These are phyloP conservation scores for Rhabdomys pumilio DNA, from an alignment of 2,797 vertebrate species.

Conservation along the genomic window DNA sequence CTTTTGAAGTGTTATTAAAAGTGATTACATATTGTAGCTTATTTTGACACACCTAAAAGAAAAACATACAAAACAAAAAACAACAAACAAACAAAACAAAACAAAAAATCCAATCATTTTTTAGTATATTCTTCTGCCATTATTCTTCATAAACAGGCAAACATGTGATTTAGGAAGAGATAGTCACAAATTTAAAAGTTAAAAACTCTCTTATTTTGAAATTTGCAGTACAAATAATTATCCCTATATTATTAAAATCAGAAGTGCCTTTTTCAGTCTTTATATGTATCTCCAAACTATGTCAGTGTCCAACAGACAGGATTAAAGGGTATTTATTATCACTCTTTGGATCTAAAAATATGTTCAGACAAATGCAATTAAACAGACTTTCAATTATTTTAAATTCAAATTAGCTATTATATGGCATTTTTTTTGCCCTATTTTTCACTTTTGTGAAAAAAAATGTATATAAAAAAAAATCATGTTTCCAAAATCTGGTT, in stretches of 20 bases:
- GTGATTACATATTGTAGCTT: background rate
- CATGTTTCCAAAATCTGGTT: background rate
- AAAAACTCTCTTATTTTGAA: slow-evolving; percentile 20
- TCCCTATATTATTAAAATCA: background rate
- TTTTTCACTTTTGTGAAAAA: background rate
- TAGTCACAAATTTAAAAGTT: slow-evolving; percentile 10
- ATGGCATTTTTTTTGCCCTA: slow-evolving; percentile 6
- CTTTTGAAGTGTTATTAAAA: background rate
- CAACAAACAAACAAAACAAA: no score
- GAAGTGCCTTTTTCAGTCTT: background rate
- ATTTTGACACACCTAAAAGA: background rate
- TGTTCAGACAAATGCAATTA: slow-evolving; percentile 2
- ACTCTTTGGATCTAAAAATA: background rate
- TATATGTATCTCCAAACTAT: background rate
- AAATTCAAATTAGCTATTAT: slow-evolving; percentile 19
- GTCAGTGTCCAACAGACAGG: background rate
- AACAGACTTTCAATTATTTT: slow-evolving; percentile 18
- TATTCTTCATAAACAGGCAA: slow-evolving; percentile 28
- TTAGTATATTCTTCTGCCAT: slow-evolving; percentile 4
- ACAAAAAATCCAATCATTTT: background rate
- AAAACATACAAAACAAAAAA: background rate
- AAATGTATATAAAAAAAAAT: background rate
- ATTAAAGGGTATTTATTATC: background rate
- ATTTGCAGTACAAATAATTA: background rate
- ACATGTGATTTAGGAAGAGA: slow-evolving; percentile 11